Evolutionary conservation across 2,888 invertebrate genomes (phyloP), one percentile per base, ranked within the genome.

Genomic region (Diloba caeruleocephala): DNA sequence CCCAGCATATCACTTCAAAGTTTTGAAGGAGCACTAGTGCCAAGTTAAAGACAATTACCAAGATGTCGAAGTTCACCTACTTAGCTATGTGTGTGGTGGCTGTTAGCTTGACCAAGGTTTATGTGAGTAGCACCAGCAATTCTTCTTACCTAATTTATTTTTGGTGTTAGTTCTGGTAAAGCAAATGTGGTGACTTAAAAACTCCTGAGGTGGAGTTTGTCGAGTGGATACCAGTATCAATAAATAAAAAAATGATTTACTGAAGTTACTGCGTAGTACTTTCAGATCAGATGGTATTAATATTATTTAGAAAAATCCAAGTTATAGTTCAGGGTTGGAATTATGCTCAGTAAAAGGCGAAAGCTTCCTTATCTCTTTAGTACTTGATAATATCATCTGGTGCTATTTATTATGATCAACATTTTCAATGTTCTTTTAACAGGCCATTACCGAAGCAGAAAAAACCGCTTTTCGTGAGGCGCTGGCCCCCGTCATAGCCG

Each of bases 401-500:
- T n/a, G 12, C 1, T 7, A 1, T n/a, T 6, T 6, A 2, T 26
- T 26, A 4, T 1, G 1, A 21, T n/a, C 17, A 3, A 4, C 34
- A 3, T 6, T 25, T 19, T 19, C 3, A 19, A 19, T 25, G 4
- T 21, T 17, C 31, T 19, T 9, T 12, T 38, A 39, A 9, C 15
- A 74, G 58, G 76, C 74, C 7, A 1, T 69, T 3, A 45, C 62
- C 0, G 66, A 74, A 10, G 68, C 62, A 36, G 76, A 74, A n/a
- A 71, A 59, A 9, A 39, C 31, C 1, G 50, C 14, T 1, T 38
- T 74, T 15, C 53, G 15, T 21, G 46, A 45, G n/a, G 37, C 31
- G 0, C 36, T 71, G 26, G 43, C 42, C 0, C 74, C 74, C 1
- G 6, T 64, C 6, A 44, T 76, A 21, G 38, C 54, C 0, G 69